Percentiles rank a stretch among this genome's conserved stretches.
These are phyloP conservation scores for Eretmochelys imbricata DNA, from an alignment of 2,113 vertebrate genomes.

Conservation along the genomic window DNA sequence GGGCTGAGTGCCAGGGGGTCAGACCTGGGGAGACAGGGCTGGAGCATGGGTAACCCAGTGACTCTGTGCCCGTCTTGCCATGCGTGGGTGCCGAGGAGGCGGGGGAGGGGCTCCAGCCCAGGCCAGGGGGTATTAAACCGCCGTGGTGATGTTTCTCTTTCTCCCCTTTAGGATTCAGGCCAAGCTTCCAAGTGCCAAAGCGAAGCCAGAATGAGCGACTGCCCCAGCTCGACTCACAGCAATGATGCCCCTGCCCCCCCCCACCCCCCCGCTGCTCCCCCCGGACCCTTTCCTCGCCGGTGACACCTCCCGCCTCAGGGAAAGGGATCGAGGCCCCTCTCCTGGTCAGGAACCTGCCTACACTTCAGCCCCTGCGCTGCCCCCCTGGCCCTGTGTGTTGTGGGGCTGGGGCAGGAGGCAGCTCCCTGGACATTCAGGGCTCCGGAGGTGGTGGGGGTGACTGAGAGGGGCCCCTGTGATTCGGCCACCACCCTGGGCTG, in stretches of 20 bases:
- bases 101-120: neutral
- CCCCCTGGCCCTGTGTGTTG: neutral
- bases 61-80: neutral
- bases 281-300: too few species aligned
- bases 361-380: neutral
- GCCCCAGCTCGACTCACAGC: neutral
- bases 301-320: neutral
- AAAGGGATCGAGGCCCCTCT: neutral
- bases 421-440: neutral
- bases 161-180: constrained; percentile 67
- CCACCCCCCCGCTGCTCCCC: neutral
- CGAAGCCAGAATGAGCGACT: constrained; percentile 71
- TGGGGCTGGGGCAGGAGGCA: neutral
- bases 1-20: neutral
- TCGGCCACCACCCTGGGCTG: too few species aligned
- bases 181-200: constrained; percentile 77
- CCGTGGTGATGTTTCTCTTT: neutral
- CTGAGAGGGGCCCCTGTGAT: neutral
- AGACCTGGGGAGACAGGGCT: neutral
- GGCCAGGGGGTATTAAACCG: neutral
- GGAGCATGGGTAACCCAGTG: neutral
- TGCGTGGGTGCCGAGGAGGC: neutral
- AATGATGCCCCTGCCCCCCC: neutral
- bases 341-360: neutral
- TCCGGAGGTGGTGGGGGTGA: neutral